Conservation (phyloP, 2,113 vertebrate genomes). For the Passerina amoena region DNA sequence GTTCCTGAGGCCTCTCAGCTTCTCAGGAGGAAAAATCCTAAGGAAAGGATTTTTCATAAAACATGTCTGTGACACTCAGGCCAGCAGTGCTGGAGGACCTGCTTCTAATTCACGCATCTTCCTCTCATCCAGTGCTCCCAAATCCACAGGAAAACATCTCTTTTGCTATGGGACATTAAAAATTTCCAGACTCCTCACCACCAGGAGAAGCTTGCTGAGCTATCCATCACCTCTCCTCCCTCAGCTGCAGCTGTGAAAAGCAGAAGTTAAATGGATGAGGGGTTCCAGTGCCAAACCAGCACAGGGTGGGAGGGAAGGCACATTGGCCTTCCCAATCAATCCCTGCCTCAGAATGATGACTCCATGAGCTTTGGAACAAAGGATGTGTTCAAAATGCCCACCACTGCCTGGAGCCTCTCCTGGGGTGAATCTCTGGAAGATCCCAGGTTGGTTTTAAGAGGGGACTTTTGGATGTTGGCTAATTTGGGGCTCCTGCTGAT, state of each 20-base stretch:
- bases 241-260: not conserved
- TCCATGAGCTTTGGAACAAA: not conserved
- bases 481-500: not conserved
- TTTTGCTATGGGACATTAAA: fast-evolving
- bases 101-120: not conserved
- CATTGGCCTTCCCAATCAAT: not conserved
- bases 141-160: not conserved
- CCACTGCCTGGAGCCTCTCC: not conserved
- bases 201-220: not conserved
- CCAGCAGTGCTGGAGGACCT: not conserved
- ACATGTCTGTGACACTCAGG: not conserved
- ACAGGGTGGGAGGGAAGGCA: not conserved
- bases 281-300: not conserved
- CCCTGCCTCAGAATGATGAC: not conserved
- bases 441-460: not conserved
- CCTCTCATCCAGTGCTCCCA: not conserved
- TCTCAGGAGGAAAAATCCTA: too few relatives aligned
- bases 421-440: not conserved
- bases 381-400: not conserved
- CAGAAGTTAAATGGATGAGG: not conserved
- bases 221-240: not conserved
- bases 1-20: too few relatives aligned
- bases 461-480: not conserved
- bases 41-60: too few relatives aligned
- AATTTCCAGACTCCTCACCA: not conserved